Conservation (phyloP, 2,888 invertebrate species). For the Lucinisca nassula region DNA sequence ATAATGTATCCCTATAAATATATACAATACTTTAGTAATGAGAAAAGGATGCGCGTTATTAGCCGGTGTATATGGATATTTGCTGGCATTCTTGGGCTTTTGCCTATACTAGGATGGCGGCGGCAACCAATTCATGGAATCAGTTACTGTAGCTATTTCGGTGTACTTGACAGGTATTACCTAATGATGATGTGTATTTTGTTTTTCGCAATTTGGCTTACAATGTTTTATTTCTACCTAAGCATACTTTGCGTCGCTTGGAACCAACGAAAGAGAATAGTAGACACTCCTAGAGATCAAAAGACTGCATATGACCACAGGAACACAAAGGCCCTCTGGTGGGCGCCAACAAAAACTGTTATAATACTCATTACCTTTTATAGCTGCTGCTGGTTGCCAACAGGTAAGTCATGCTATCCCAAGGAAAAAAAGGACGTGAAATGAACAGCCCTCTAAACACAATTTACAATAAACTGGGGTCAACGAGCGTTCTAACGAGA, state of each 20-base stretch:
- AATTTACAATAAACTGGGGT: too few relatives aligned
- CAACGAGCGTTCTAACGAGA: too few relatives aligned
- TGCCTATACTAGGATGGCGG: slow-evolving; percentile 30
- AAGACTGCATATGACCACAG: not conserved
- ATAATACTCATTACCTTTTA: slow-evolving; percentile 29
- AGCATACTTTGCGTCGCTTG: slow-evolving; percentile 10
- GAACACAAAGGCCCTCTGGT: slow-evolving; percentile 21
- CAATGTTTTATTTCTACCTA: not conserved
- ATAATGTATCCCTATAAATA: slow-evolving; percentile 39
- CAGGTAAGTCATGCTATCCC: too few relatives aligned
- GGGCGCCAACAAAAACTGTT: slow-evolving; percentile 33
- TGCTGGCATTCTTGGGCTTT: not conserved
- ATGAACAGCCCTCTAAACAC: too few relatives aligned
- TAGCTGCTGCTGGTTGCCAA: slow-evolving; percentile 28
- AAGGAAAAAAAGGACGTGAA: too few relatives aligned
- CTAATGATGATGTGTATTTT: not conserved
- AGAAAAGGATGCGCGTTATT: slow-evolving; percentile 2
- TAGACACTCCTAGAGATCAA: not conserved
- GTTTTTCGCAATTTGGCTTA: not conserved
- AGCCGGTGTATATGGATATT: slow-evolving; percentile 15
- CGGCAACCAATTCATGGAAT: not conserved
- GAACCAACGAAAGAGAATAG: not conserved
- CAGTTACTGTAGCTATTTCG: slow-evolving; percentile 39
- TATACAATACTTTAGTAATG: slow-evolving; percentile 17
- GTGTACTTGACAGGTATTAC: slow-evolving; percentile 7